Evolutionary conservation across 2,888 invertebrate genomes (phyloP).

Genomic region (Spicauda simplicius): DNA sequence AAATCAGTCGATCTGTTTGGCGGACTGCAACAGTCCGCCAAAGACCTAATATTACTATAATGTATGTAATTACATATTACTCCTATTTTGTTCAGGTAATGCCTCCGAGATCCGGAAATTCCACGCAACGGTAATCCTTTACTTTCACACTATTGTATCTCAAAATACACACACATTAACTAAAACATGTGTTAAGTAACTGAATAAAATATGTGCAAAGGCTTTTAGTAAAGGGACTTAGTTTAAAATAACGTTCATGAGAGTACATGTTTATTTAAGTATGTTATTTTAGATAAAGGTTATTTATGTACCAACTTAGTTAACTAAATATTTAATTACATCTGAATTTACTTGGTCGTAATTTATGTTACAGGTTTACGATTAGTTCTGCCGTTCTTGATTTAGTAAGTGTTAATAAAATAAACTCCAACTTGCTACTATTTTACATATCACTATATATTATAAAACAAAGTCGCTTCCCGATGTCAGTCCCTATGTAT

Average conservation of each 20-base stretch:
- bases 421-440: no score
- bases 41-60: no score
- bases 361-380: background rate
- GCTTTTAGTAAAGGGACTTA: background rate
- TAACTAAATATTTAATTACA: no score
- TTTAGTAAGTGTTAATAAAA: background rate
- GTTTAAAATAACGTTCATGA: background rate
- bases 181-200: background rate
- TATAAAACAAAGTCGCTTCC: no score
- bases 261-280: background rate
- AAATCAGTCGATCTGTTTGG: no score
- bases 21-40: no score
- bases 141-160: background rate
- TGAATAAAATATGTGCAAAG: background rate
- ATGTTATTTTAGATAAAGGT: no score
- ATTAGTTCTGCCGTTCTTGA: background rate
- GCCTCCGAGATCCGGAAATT: slow-evolving; percentile 29
- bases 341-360: no score
- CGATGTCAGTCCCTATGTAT: no score
- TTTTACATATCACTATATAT: no score
- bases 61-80: no score
- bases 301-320: no score
- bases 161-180: slow-evolving; percentile 6
- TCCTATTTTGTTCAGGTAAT: slow-evolving; percentile 36
- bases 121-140: slow-evolving; percentile 34